Base-by-base conservation (phyloP, 2,113 vertebrate species). In the Glareola pratincola region DNA sequence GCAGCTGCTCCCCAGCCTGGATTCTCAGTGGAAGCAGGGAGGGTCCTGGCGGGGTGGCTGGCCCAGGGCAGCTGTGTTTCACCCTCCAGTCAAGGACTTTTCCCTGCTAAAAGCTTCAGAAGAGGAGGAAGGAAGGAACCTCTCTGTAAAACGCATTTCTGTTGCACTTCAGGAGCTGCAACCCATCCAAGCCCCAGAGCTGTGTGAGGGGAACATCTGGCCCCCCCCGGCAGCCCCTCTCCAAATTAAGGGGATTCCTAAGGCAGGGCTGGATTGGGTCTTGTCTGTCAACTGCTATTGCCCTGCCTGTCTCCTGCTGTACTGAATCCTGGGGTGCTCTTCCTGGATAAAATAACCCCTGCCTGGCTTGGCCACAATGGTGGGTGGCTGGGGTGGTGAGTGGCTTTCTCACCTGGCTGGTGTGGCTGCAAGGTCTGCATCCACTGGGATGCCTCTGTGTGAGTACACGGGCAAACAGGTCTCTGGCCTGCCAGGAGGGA, bases 1-100 rank as follows among this genome's bases (percentile, higher is more conserved):
- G 3, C 96, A 96, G 96, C 94, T 97, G 87, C 80, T 97, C 30
- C 64, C 62, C 57, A 83, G 76, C 34, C 63, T 2, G 21, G 74
- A 22, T 45, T 94, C 75, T 71, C 48, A 32, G 78, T 2, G 10
- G 53, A 66, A 79, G 39, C 36, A 34, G 63, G 29, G 64, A 72
- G 50, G 9, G 23, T 74, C 20, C 57, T 9, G 13, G 69, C 50
- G 37, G 62, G 34, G 15, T 60, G 45, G 36, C 6, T 5, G 17
- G 50, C 12, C 14, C 27, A 10, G 32, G 37, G 36, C 13, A 6
- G 24, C 67, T 92, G 66, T 78, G 47, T 47, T 69, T 84, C 41
- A 41, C 15, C 14, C 12, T 2, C 45, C 36, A 4, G 10, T 19
- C 64, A 75, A 62, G 68, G 14, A 47, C 39, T 54, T 54, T 30